Base-by-base conservation (phyloP, 2,888 invertebrate genomes). In the Sicus ferrugineus region DNA sequence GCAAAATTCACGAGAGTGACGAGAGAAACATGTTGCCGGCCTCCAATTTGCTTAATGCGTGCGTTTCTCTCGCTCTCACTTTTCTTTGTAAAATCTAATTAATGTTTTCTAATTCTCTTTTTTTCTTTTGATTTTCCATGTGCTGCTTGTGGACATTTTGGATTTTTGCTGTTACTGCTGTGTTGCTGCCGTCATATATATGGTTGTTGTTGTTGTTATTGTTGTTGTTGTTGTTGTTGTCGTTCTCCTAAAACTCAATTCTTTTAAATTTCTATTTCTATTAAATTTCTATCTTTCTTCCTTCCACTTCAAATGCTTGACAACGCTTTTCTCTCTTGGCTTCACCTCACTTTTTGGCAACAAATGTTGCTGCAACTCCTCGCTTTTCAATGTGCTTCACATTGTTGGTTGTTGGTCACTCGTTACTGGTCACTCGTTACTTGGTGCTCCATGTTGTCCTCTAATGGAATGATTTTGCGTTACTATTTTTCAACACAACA, bases 381-480 rank as follows among this genome's bases (percentile, higher is more conserved):
- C 72, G n/a, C 72, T 71, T 72, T 72, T 73, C 65, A 69, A 58
- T 73, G 73, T 72, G 61, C 28, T 68, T 54, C 16, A 14, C 30
- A 48, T 2, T 48, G 64, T 11, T 28, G 46, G 42, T 4, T 42
- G 14, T 42, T 42, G 16, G 42, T 16, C 42, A n/a, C 11, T 11
- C 38, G 38, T 11, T 42, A 5, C 38, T 50, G 6, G 30, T 50
- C 34, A 30, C 64, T 50, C 31, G 26, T 31, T 61, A 23, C 26
- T 48, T 64, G 54, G 28, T 16, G 14, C 54, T 19, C 14, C 54
- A 54, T 54, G 28, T 14, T 19, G 30, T 58, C 28, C 21, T n/a
- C 23, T 28, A 23, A 21, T 21, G 58, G 11, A 21, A 48, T 59
- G 59, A 59, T 31, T 58, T 59, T 67, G 46, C 59, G 48, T 23